Evolutionary conservation across 2,888 invertebrate species (phyloP).

Genomic region (Zygothrica quintamaculata): DNA sequence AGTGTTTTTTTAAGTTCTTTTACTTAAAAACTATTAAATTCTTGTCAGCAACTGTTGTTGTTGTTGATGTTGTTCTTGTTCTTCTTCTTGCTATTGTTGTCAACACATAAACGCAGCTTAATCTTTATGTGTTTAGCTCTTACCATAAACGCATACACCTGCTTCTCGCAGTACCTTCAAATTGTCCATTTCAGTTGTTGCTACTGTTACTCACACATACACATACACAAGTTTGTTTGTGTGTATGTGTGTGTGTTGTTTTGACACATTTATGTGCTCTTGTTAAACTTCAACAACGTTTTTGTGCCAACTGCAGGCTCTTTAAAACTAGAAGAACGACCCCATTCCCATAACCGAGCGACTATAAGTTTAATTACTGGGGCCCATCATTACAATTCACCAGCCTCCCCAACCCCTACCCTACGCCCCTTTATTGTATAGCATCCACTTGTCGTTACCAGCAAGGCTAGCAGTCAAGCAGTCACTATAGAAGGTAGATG

Average conservation of each 20-base stretch:
- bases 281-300: slow-evolving; percentile 53
- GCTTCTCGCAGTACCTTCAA: slow-evolving; percentile 47
- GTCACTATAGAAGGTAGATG: no score
- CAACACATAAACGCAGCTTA: slow-evolving; percentile 54
- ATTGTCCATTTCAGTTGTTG: slow-evolving; percentile 36
- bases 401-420: slow-evolving; percentile 32
- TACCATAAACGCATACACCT: slow-evolving; percentile 48
- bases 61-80: no score
- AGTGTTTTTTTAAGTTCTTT: no score
- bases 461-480: neutral
- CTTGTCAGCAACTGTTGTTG: slow-evolving; percentile 42
- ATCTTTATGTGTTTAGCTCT: slow-evolving; percentile 60
- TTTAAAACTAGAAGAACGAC: slow-evolving; percentile 38
- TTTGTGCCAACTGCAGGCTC: slow-evolving; percentile 36
- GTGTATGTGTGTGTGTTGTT: slow-evolving; percentile 43
- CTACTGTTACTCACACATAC: slow-evolving; percentile 15
- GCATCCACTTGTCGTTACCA: slow-evolving; percentile 24
- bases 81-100: no score
- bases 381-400: slow-evolving; percentile 80
- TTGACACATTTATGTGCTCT: slow-evolving; percentile 66
- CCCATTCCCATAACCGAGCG: slow-evolving; percentile 34
- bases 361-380: slow-evolving; percentile 72
- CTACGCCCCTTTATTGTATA: neutral
- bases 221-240: neutral
- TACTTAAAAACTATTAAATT: neutral